phyloP scores from a whole-genome alignment of 2,797 vertebrate genomes.

The Buphagus erythrorhynchus region DNA sequence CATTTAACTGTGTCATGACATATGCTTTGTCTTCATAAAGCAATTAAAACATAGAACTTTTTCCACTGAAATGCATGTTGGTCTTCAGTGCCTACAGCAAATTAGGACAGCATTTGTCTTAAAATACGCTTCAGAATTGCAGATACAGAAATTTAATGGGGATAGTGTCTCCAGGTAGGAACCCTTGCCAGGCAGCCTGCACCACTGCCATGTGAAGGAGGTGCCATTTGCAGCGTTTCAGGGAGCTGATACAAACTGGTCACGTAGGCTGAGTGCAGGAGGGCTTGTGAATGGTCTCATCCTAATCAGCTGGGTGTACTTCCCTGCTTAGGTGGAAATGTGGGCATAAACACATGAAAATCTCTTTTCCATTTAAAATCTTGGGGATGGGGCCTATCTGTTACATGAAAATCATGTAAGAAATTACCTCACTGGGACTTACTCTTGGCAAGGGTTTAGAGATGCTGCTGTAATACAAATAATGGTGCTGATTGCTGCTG shows the following conservation, averaged over 20 bases:
- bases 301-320: not conserved
- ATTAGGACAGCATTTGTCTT: slow-evolving; percentile 78
- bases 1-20: slow-evolving; percentile 82
- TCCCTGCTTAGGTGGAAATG: not conserved
- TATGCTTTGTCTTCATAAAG: slow-evolving; percentile 82
- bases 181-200: not conserved
- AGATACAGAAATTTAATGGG: not conserved
- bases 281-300: not conserved
- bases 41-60: slow-evolving; percentile 80
- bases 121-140: slow-evolving; percentile 23
- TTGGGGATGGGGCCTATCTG: not conserved
- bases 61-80: slow-evolving; percentile 68
- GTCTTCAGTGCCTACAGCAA: slow-evolving; percentile 73
- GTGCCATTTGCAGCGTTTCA: not conserved
- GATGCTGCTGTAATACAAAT: slow-evolving; percentile 19
- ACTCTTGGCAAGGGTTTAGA: not conserved
- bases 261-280: fast-evolving
- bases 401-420: not conserved
- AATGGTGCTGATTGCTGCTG: slow-evolving; percentile 10
- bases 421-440: not conserved
- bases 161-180: slow-evolving; percentile 45
- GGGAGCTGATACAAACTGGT: not conserved
- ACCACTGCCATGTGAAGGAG: not conserved
- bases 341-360: not conserved
- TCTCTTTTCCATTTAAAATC: not conserved